Evolutionary conservation across 2,888 invertebrate genomes (phyloP), one percentile per base, ranked within the genome.

Genomic region (Harmothoe impar): DNA sequence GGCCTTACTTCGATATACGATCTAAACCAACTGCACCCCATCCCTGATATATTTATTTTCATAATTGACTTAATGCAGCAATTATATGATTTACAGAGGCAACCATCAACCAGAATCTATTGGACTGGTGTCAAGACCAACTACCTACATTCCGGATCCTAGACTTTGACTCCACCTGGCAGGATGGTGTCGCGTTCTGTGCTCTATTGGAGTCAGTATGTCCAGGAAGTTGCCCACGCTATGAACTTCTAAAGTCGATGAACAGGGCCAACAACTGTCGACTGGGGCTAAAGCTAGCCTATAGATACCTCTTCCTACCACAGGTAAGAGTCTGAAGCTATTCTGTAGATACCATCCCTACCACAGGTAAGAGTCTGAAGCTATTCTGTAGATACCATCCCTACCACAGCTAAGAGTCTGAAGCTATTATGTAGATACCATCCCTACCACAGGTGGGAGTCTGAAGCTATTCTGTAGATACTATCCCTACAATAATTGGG

Each of bases 221-320:
- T 68, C 95, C 96, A 0, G 96, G 96, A 0, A 93, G 94, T 43
- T 95, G 95, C 92, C 96, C 95, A 0, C 93, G 94, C 43, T 94
- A 93, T 77, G 93, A 94, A 62, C 93, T 94, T 0, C 94, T 96
- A 29, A 94, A 94, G 88, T 93, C 94, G 0, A 93, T 94, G 35
- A 94, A 95, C 90, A 92, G 94, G 1, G 93, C 95, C 52, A 94
- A 94, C 91, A 96, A 96, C 92, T 94, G 95, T 89, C 92, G 94
- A 20, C 94, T 95, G n/a, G 95, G 94, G 3, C 93, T 96, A 5
- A 94, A 94, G 90, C 93, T 95, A 43, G 94, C 95, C 17, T 93
- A 94, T 90, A 93, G 94, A 52, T 94, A 94, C 89, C 93, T 95
- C 5, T 92, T 93, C 51, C 93, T 95, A 0, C 94, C 94, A 52